These are phyloP conservation scores for Dinoponera quadriceps DNA, from an alignment of 1,140 invertebrate genomes.

Conservation along the genomic window DNA sequence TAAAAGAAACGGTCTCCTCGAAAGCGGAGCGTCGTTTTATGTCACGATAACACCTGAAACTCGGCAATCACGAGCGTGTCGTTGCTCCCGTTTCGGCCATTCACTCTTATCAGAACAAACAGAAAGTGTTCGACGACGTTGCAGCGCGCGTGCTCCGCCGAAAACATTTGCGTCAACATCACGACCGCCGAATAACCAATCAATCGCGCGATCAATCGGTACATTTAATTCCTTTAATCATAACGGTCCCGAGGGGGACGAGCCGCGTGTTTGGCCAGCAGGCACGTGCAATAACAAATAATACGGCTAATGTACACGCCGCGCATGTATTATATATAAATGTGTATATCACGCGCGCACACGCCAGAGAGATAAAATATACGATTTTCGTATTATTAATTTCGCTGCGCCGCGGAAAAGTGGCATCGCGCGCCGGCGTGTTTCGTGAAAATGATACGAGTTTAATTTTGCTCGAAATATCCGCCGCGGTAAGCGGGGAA, in stretches of 20 bases:
- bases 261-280: constrained; percentile 14
- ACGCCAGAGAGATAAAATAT: not conserved
- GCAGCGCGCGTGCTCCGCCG: constrained; percentile 10
- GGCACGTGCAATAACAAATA: constrained; percentile 18
- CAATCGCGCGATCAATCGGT: constrained; percentile 21
- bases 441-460: constrained; percentile 21
- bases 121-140: constrained; percentile 25
- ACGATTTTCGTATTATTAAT: constrained; percentile 50
- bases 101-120: constrained; percentile 40
- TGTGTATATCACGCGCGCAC: too few species aligned
- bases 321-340: not conserved
- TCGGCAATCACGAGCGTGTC: constrained; percentile 17
- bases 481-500: not conserved
- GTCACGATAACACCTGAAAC: constrained; percentile 21
- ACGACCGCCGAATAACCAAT: constrained; percentile 18
- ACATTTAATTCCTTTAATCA: constrained; percentile 35
- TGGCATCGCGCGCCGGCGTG: not conserved
- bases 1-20: not conserved
- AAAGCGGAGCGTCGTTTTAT: not conserved
- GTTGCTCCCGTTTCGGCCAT: constrained; percentile 27
- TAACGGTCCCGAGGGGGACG: not conserved
- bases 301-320: constrained; percentile 29
- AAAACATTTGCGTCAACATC: constrained; percentile 27
- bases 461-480: constrained; percentile 33
- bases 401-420: constrained; percentile 21